Conservation (phyloP, 2,797 vertebrate genomes). For the Eptatretus atami region DNA sequence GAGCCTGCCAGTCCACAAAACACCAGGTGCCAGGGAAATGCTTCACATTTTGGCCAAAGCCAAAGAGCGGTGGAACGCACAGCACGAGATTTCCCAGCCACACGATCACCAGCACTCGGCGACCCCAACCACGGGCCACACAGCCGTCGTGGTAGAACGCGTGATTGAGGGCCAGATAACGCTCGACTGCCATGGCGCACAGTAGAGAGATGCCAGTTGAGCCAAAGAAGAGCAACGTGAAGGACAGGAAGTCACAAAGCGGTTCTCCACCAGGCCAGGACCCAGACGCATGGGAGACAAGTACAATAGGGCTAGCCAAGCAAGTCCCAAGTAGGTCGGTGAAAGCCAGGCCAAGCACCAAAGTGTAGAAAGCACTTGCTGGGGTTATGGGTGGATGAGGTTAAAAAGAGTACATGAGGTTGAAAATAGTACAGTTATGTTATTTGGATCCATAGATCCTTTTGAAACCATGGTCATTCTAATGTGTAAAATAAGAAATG, state of each 20-base stretch:
- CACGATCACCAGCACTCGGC: conserved; percentile 17
- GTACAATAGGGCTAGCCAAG: conserved; percentile 33
- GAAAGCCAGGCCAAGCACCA: conserved; percentile 34
- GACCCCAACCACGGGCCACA: conserved; percentile 21
- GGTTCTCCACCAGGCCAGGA: conserved; percentile 23
- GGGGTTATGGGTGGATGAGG: too few relatives aligned
- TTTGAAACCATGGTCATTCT: too few relatives aligned
- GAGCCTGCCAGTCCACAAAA: conserved; percentile 27
- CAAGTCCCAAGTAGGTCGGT: conserved; percentile 31
- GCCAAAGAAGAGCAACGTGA: conserved; percentile 36
- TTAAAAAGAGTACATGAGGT: too few relatives aligned
- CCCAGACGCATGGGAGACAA: conserved; percentile 22
- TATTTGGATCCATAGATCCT: too few relatives aligned
- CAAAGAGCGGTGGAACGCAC: conserved; percentile 28
- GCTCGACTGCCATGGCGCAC: conserved; percentile 32
- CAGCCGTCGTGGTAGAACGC: conserved; percentile 30
- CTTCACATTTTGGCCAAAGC: conserved; percentile 21
- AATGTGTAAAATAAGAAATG: too few relatives aligned
- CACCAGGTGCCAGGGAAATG: conserved; percentile 34
- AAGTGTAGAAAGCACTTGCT: conserved; percentile 19
- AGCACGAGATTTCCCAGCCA: conserved; percentile 21
- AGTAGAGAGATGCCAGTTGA: conserved; percentile 30
- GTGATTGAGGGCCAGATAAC: conserved; percentile 31
- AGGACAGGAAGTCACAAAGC: conserved; percentile 35
- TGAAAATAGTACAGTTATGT: too few relatives aligned